These are phyloP conservation scores for Python bivittatus DNA, from an alignment of 2,113 vertebrate species.

Conservation along the genomic window DNA sequence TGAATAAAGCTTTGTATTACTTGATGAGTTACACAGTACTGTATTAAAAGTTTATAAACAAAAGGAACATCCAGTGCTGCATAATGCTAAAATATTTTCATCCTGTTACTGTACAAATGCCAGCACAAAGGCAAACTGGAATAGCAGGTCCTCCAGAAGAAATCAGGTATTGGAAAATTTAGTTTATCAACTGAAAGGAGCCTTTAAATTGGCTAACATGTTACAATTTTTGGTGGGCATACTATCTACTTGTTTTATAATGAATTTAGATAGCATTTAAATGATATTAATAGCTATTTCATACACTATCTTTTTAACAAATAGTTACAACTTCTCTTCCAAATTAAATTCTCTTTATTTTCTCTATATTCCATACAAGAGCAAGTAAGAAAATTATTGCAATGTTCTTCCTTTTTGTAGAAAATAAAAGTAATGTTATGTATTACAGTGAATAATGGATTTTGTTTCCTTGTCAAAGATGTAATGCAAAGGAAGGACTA, in stretches of 20 bases:
- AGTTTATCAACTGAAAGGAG: not conserved
- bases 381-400: not conserved
- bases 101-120: conserved; percentile 12
- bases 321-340: not conserved
- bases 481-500: not conserved
- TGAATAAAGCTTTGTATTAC: not conserved
- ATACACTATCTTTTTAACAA: not conserved
- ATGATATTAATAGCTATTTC: not conserved
- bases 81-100: conserved; percentile 10
- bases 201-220: not conserved
- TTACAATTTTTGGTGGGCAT: not conserved
- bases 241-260: not conserved
- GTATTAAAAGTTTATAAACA: conserved; percentile 6
- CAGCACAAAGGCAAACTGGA: not conserved
- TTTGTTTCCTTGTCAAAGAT: not conserved
- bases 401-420: not conserved
- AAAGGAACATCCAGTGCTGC: conserved; percentile 7
- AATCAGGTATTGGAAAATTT: not conserved
- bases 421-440: not conserved
- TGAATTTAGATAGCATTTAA: not conserved
- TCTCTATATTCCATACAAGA: not conserved
- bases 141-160: not conserved
- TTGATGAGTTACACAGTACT: not conserved
- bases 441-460: not conserved
- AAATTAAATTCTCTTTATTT: not conserved